Evolutionary conservation across 2,888 invertebrate species (phyloP).

Genomic region (Taenaris catops): DNA sequence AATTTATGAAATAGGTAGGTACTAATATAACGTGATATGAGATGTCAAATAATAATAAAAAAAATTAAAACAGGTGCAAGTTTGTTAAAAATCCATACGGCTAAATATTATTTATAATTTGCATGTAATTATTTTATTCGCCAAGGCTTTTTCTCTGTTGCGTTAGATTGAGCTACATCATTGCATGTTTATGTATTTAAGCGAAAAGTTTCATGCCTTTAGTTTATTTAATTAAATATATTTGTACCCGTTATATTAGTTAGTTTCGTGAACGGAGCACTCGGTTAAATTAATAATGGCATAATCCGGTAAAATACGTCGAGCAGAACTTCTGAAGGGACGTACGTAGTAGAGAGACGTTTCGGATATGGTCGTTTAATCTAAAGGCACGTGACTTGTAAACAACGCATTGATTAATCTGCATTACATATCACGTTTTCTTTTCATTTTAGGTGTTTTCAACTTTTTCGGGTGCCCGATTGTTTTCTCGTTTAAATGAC

Average conservation of each 20-base stretch:
- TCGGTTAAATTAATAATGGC: no score
- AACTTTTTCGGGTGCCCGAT: conserved; percentile 80
- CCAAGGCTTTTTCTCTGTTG: conserved; percentile 44
- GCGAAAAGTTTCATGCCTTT: conserved; percentile 40
- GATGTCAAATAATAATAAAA: no score
- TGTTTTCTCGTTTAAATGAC: conserved; percentile 79
- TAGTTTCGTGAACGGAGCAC: no score
- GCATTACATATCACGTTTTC: conserved; percentile 71
- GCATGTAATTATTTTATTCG: conserved; percentile 40
- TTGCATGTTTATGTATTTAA: conserved; percentile 58
- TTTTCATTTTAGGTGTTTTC: conserved; percentile 80
- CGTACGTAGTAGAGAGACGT: no score
- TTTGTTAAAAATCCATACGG: conserved; percentile 4
- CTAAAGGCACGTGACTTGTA: conserved; percentile 42
- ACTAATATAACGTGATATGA: not conserved
- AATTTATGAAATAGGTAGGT: conserved; percentile 2
- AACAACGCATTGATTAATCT: conserved; percentile 15
- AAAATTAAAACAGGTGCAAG: not conserved
- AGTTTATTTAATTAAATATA: no score
- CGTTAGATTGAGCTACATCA: conserved; percentile 51
- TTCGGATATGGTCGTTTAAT: no score
- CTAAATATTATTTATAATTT: conserved; percentile 17
- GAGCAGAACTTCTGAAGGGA: no score
- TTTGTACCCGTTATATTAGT: no score
- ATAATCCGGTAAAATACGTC: no score